phyloP scores from a whole-genome alignment of 2,888 invertebrate species.

The Lymantria dispar region DNA sequence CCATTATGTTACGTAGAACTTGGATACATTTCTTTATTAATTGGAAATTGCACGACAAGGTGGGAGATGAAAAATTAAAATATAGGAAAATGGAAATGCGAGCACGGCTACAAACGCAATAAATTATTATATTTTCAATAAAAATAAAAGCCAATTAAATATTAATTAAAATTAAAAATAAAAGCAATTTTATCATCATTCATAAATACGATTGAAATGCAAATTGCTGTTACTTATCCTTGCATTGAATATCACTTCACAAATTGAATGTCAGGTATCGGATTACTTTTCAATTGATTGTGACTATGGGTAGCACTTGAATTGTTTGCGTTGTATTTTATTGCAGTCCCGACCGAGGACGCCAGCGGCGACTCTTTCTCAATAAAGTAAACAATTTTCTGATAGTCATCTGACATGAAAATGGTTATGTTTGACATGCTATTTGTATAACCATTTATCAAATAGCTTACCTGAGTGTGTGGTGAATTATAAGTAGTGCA shows the following conservation, averaged over 20 bases:
- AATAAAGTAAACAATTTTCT: conserved; percentile 77
- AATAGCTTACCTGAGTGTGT: conserved; percentile 34
- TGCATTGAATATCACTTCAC: conserved; percentile 20
- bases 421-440: conserved; percentile 72
- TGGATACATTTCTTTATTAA: too few relatives aligned
- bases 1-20: too few relatives aligned
- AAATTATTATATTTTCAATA: too few relatives aligned
- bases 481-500: conserved; percentile 5
- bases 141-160: too few relatives aligned
- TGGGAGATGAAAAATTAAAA: too few relatives aligned
- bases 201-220: conserved; percentile 2
- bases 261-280: conserved; percentile 41
- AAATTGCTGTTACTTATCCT: conserved; percentile 24
- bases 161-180: not conserved
- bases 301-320: conserved; percentile 13
- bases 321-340: conserved; percentile 29
- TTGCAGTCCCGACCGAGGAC: conserved; percentile 58
- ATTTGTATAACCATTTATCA: conserved; percentile 78
- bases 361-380: conserved; percentile 53
- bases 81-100: too few relatives aligned
- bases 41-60: too few relatives aligned
- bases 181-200: too few relatives aligned
- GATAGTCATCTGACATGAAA: conserved; percentile 73
- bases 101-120: too few relatives aligned
- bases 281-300: conserved; percentile 43